Conservation (phyloP, 1,140 invertebrate species). For the Portunus trituberculatus region DNA sequence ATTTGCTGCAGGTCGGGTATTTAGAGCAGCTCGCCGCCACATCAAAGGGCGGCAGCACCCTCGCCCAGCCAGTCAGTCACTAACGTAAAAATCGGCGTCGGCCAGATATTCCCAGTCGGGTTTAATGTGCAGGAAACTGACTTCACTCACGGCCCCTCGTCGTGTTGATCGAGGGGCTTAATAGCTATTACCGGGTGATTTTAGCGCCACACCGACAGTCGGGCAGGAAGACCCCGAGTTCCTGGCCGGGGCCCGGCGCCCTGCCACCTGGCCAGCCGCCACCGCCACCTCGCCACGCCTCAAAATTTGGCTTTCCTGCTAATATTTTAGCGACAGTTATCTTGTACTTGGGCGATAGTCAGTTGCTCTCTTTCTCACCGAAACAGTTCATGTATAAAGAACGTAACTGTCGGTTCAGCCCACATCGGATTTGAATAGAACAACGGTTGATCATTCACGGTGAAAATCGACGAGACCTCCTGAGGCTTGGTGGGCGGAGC, state of each 20-base stretch:
- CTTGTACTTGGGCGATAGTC: slow-evolving; percentile 49
- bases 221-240: background rate
- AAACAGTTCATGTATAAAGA: slow-evolving; percentile 72
- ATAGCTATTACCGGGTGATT: slow-evolving; percentile 74
- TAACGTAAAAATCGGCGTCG: slow-evolving; percentile 52
- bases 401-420: slow-evolving; percentile 71
- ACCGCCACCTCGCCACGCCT: background rate
- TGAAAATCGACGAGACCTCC: slow-evolving; percentile 72
- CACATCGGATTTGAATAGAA: slow-evolving; percentile 75
- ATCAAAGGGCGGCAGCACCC: slow-evolving; percentile 47
- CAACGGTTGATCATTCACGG: slow-evolving; percentile 74
- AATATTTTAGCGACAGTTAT: slow-evolving; percentile 63
- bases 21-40: slow-evolving; percentile 36
- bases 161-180: slow-evolving; percentile 72
- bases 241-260: background rate
- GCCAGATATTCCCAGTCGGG: slow-evolving; percentile 57
- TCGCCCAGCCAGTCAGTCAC: slow-evolving; percentile 41
- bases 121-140: slow-evolving; percentile 66
- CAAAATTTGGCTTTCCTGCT: background rate
- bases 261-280: background rate
- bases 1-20: slow-evolving; percentile 43
- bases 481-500: slow-evolving; percentile 61
- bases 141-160: slow-evolving; percentile 69
- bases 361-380: slow-evolving; percentile 74
- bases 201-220: slow-evolving; percentile 66